phyloP scores from a whole-genome alignment of 23 tunicate genomes.

The Phallusia fumigata region DNA sequence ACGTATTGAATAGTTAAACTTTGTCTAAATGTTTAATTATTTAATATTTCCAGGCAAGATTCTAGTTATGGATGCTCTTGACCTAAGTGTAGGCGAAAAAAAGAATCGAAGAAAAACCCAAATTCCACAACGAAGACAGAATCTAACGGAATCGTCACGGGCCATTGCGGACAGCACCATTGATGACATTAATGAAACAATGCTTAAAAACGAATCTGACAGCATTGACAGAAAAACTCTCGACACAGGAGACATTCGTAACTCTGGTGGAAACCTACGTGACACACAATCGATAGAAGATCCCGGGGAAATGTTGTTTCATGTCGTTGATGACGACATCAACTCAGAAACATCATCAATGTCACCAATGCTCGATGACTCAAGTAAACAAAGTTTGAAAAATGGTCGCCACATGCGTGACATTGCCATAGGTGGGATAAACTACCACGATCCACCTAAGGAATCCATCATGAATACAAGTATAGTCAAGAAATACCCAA shows the following conservation, averaged over 20 bases:
- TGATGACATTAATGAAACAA: not conserved
- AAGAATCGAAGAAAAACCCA: constrained; percentile 65
- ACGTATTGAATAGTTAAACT: no score
- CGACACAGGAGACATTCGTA: not conserved
- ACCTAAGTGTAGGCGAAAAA: constrained; percentile 72
- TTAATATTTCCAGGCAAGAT: no score
- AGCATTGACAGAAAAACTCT: not conserved
- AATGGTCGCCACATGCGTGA: not conserved
- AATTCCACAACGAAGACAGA: constrained; percentile 60
- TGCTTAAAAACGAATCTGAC: not conserved
- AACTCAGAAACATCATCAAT: not conserved
- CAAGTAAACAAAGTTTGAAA: not conserved
- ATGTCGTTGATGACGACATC: not conserved
- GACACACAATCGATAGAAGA: not conserved
- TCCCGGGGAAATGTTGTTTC: not conserved
- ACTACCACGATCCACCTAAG: no score
- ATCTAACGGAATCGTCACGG: not conserved
- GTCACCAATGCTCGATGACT: not conserved
- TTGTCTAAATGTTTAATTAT: no score
- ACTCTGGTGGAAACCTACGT: not conserved
- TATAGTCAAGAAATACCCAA: not conserved
- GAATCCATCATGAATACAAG: not conserved
- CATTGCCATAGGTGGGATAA: not conserved
- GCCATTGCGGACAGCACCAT: not conserved
- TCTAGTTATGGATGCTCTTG: constrained; percentile 57